phyloP scores from a whole-genome alignment of 2,888 invertebrate species.

The Aphodius sticticus region DNA sequence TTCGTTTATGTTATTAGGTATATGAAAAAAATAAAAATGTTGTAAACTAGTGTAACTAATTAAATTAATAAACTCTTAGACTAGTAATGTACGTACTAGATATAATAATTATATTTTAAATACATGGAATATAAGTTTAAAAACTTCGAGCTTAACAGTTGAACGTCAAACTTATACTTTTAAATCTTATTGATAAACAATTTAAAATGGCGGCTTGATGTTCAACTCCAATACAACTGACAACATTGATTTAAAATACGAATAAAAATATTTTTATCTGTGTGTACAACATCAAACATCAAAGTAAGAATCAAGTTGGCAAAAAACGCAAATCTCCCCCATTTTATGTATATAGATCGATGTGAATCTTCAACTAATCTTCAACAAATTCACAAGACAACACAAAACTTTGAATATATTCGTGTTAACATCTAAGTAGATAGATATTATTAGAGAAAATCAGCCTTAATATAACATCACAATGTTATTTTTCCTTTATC shows the following conservation, averaged over 20 bases:
- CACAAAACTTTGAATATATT: neutral
- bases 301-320: neutral
- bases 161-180: too few relatives aligned
- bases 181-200: too few relatives aligned
- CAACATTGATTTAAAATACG: neutral
- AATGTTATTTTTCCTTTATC: conserved; percentile 53
- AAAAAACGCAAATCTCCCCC: neutral
- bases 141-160: neutral
- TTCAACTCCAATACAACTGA: neutral
- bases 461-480: conserved; percentile 48
- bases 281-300: conserved; percentile 8
- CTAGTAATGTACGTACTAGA: neutral
- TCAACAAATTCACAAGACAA: neutral
- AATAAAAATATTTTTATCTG: conserved; percentile 9
- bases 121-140: conserved; percentile 5
- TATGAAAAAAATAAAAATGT: too few relatives aligned
- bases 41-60: too few relatives aligned
- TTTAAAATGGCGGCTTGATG: too few relatives aligned
- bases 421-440: neutral
- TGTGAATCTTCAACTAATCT: conserved; percentile 6
- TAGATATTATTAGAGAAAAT: conserved; percentile 39
- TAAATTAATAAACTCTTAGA: too few relatives aligned
- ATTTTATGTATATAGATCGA: neutral
- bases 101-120: neutral
- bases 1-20: too few relatives aligned